These are phyloP conservation scores for Gasterosteus aculeatus DNA, from an alignment of 2,113 vertebrate species.

Conservation along the genomic window DNA sequence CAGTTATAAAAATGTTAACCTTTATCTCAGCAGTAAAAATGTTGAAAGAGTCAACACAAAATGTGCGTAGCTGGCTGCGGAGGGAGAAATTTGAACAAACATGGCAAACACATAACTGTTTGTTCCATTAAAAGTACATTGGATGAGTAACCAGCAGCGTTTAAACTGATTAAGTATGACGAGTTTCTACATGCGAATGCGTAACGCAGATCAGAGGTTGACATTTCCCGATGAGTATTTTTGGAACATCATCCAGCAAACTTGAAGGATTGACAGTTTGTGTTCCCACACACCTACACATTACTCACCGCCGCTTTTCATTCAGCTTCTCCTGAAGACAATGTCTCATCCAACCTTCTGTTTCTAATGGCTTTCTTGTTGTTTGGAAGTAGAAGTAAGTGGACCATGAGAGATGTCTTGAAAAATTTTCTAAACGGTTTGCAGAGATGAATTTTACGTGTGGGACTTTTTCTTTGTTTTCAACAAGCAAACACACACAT, in stretches of 20 bases:
- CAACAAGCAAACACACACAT: not conserved
- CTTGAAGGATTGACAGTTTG: slow-evolving; percentile 41
- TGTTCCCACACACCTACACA: slow-evolving; percentile 48
- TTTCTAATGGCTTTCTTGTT: slow-evolving; percentile 15
- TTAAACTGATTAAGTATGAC: slow-evolving; percentile 4
- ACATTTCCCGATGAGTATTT: slow-evolving; percentile 45
- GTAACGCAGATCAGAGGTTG: slow-evolving; percentile 36
- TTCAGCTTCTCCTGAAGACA: slow-evolving; percentile 40
- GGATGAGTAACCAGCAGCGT: not conserved
- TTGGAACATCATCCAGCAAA: slow-evolving; percentile 5
- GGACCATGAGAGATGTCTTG: not conserved
- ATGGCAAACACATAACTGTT: slow-evolving; percentile 4
- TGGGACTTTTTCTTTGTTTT: not conserved
- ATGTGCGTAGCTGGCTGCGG: not conserved
- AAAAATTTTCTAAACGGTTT: not conserved
- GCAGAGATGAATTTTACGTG: not conserved
- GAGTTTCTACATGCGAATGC: slow-evolving; percentile 8
- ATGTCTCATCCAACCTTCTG: slow-evolving; percentile 49
- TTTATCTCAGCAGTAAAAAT: slow-evolving; percentile 22
- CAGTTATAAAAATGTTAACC: slow-evolving; percentile 2
- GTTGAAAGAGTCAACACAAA: slow-evolving; percentile 17
- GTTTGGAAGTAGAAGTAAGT: not conserved
- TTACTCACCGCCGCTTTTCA: slow-evolving; percentile 50
- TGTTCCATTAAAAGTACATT: slow-evolving; percentile 14
- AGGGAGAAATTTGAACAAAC: not conserved